phyloP scores from a whole-genome alignment of 2,113 vertebrate genomes.

The Psilopogon haemacephalus region DNA sequence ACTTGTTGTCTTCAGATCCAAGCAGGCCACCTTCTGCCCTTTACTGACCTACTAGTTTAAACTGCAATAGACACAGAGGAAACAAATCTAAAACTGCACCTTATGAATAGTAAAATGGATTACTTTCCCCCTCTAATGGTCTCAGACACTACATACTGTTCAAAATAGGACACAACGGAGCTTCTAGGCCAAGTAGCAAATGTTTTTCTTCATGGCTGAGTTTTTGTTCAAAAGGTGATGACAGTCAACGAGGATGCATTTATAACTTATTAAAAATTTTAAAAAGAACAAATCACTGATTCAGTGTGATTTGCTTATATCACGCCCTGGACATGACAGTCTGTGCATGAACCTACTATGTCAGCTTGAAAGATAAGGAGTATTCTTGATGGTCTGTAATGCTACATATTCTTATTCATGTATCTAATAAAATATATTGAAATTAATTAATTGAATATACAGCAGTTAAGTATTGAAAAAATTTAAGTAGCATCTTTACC shows the following conservation, averaged over 20 bases:
- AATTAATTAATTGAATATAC: not conserved
- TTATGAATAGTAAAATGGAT: rapidly evolving
- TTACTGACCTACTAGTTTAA: not conserved
- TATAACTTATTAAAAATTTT: not conserved
- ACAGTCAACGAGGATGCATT: not conserved
- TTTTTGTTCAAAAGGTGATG: not conserved
- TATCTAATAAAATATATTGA: not conserved
- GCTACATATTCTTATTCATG: not conserved
- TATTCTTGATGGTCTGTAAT: not conserved
- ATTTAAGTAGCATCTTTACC: not conserved
- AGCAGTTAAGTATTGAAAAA: not conserved
- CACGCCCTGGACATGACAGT: not conserved
- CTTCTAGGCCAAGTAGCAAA: not conserved
- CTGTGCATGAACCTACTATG: not conserved
- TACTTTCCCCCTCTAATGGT: not conserved
- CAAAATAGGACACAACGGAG: not conserved
- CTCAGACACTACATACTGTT: not conserved
- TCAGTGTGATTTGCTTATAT: not conserved
- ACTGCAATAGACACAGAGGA: not conserved
- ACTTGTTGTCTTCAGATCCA: not conserved
- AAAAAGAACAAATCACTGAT: not conserved
- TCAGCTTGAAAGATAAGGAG: not conserved
- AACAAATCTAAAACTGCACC: not conserved
- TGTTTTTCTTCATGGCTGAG: not conserved
- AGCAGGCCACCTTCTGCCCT: not conserved